Conservation (phyloP, 2,888 invertebrate species). For the Apotomis betuletana region DNA sequence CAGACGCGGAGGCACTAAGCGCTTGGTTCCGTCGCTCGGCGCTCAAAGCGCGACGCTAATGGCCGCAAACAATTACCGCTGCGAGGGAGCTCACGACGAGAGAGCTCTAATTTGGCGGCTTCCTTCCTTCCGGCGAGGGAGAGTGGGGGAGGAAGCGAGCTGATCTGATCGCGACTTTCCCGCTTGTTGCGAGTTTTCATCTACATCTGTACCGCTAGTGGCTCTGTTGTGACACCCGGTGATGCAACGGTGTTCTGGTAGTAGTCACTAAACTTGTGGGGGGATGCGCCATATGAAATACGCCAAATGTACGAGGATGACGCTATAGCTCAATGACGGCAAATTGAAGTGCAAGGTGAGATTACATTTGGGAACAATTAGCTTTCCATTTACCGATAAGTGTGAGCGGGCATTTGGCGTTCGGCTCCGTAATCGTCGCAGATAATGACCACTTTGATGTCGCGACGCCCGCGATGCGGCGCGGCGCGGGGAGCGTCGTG, state of each 20-base stretch:
- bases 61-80: slow-evolving; percentile 75
- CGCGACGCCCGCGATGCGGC: not conserved
- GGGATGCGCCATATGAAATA: no score
- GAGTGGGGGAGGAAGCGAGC: slow-evolving; percentile 45
- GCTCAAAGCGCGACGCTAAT: slow-evolving; percentile 64
- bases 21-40: slow-evolving; percentile 47
- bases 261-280: no score
- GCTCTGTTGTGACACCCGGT: not conserved
- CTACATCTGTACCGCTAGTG: not conserved
- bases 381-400: not conserved
- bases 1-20: slow-evolving; percentile 33
- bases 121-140: slow-evolving; percentile 74
- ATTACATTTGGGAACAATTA: no score
- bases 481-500: slow-evolving; percentile 44
- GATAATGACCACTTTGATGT: slow-evolving; percentile 27
- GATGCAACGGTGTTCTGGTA: not conserved
- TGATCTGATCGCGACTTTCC: slow-evolving; percentile 58
- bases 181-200: slow-evolving; percentile 27
- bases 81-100: slow-evolving; percentile 58
- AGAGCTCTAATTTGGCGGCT: slow-evolving; percentile 74
- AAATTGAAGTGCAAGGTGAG: no score
- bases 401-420: not conserved
- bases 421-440: not conserved
- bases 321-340: no score
- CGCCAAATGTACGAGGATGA: no score